Conservation (phyloP, 2,888 invertebrate species). For the Tachina grossa region DNA sequence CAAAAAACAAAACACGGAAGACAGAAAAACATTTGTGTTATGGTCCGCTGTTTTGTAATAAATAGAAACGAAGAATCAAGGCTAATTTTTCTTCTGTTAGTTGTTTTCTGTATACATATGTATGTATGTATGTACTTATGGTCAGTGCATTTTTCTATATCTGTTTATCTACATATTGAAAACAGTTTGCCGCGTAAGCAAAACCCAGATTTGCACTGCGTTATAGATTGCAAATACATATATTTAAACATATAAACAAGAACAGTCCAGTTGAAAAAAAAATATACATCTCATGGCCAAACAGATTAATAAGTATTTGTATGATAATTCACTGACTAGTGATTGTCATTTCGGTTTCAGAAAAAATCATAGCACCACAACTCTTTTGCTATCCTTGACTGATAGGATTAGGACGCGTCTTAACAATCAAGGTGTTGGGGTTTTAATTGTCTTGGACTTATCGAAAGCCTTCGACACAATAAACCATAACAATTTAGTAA, state of each 20-base stretch:
- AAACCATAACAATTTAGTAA: too few relatives aligned
- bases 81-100: conserved; percentile 35
- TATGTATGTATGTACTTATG: too few relatives aligned
- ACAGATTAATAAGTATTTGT: too few relatives aligned
- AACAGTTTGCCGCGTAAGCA: not conserved
- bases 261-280: conserved; percentile 4
- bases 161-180: not conserved
- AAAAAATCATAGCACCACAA: too few relatives aligned
- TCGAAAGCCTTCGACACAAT: too few relatives aligned
- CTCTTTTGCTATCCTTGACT: too few relatives aligned
- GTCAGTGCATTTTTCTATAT: conserved; percentile 1
- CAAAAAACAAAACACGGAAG: not conserved
- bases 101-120: not conserved
- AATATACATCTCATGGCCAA: too few relatives aligned
- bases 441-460: too few relatives aligned
- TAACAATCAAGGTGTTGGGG: too few relatives aligned
- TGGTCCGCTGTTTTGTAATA: conserved; percentile 31
- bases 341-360: too few relatives aligned
- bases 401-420: too few relatives aligned
- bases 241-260: not conserved
- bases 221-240: not conserved
- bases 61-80: conserved; percentile 48
- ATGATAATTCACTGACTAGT: too few relatives aligned
- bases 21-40: conserved; percentile 13
- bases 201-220: conserved; percentile 8